These are phyloP conservation scores for Cryptophagus acutangulus DNA, from an alignment of 2,888 invertebrate genomes.

Conservation along the genomic window DNA sequence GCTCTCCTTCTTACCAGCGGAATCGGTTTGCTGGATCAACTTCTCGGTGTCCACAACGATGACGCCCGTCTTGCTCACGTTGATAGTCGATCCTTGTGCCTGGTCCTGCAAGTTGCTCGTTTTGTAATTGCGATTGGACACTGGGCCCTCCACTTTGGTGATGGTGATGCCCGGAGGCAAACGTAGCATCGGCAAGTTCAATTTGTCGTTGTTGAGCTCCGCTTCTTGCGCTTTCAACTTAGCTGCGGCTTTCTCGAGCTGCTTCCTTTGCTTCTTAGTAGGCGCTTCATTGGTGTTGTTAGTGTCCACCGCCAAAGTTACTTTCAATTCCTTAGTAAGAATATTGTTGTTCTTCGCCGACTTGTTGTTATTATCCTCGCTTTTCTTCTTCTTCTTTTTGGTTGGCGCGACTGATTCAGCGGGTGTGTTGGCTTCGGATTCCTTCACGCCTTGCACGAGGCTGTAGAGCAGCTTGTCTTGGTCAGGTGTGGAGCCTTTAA, in stretches of 20 bases:
- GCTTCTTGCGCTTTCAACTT: conserved; percentile 21
- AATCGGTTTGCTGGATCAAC: conserved; percentile 44
- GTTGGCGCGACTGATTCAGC: conserved; percentile 6
- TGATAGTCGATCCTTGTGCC: conserved; percentile 28
- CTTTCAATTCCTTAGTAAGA: conserved; percentile 37
- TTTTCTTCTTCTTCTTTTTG: conserved; percentile 28
- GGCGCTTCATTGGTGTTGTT: conserved; percentile 19
- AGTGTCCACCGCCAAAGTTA: conserved; percentile 36
- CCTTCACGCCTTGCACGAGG: conserved; percentile 58
- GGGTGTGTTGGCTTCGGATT: conserved; percentile 14
- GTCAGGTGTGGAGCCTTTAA: conserved; percentile 68
- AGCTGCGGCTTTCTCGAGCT: conserved; percentile 20
- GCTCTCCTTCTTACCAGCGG: conserved; percentile 42
- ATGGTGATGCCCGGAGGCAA: conserved; percentile 47
- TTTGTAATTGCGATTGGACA: conserved; percentile 39
- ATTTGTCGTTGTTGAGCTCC: conserved; percentile 28
- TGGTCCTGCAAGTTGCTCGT: conserved; percentile 26
- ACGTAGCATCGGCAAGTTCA: conserved; percentile 42
- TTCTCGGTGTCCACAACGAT: conserved; percentile 60
- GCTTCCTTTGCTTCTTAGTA: conserved; percentile 15
- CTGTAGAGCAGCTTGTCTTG: conserved; percentile 71
- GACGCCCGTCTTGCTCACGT: conserved; percentile 51
- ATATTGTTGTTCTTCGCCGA: conserved; percentile 15
- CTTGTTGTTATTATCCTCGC: conserved; percentile 12
- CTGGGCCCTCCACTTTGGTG: conserved; percentile 49